Base-by-base conservation (phyloP, 1,140 invertebrate species). In the Aethina tumida region DNA sequence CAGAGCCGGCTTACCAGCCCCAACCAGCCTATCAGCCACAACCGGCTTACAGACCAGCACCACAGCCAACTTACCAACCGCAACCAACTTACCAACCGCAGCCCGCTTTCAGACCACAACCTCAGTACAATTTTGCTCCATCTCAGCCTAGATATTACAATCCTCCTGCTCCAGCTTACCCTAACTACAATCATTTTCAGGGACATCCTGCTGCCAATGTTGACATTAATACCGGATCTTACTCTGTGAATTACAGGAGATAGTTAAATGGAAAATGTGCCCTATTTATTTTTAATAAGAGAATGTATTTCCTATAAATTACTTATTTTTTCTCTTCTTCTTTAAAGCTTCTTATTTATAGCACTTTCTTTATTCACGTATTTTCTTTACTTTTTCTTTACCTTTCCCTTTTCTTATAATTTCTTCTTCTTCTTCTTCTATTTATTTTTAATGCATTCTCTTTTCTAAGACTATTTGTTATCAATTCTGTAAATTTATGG, bases 221-320 rank as follows among this genome's bases (percentile, higher is more conserved):
- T 29, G 74, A 79, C 47, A 65, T 77, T n/a, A 69, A 63, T 50
- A 69, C 69, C 28, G 79, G 77, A 13, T 81, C 79, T 9, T 84
- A 84, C 55, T 69, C 71, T 12, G 72, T 84, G 27, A 70, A 73
- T 47, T 84, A 84, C 54, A 42, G 50, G 20, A 39, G 39, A 49
- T 49, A 41, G 41, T 22, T n/a, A n/a, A n/a, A n/a, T n/a, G n/a
- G n/a, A n/a, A n/a, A n/a, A n/a, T n/a, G n/a, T n/a, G n/a, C n/a
- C n/a, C n/a, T n/a, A n/a, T n/a, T n/a, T n/a, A n/a, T n/a, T n/a
- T n/a, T n/a, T n/a, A n/a, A n/a, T n/a, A n/a, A n/a, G n/a, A n/a
- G n/a, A n/a, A n/a, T n/a, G n/a, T n/a, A n/a, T n/a, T n/a, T n/a
- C n/a, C n/a, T n/a, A n/a, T n/a, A n/a, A n/a, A n/a, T n/a, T n/a